Conservation (phyloP, 2,888 invertebrate species). For the Heteromurus nitidus region DNA sequence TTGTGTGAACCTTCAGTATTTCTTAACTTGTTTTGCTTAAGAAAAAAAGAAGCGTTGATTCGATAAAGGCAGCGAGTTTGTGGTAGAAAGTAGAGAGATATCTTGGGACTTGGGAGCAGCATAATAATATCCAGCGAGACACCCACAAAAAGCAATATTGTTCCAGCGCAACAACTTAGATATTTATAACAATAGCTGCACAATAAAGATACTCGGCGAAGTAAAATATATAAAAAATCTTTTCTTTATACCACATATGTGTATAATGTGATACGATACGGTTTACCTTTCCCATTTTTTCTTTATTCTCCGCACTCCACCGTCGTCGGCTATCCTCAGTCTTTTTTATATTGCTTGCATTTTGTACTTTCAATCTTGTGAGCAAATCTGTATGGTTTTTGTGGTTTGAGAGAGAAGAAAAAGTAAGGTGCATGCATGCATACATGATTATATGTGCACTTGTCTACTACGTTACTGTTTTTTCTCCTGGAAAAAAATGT, state of each 20-base stretch:
- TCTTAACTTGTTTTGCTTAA: neutral
- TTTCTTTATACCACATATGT: too few relatives aligned
- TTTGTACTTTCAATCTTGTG: slow-evolving; percentile 29
- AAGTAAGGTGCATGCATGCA: slow-evolving; percentile 27
- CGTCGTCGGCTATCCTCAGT: neutral
- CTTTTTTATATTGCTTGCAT: neutral
- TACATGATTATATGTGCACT: slow-evolving; percentile 16
- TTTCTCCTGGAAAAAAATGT: neutral
- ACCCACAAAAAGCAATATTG: slow-evolving; percentile 21
- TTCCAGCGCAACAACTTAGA: slow-evolving; percentile 1
- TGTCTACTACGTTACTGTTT: neutral
- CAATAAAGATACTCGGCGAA: slow-evolving; percentile 17
- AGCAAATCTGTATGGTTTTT: slow-evolving; percentile 35
- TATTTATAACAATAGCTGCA: slow-evolving; percentile 20
- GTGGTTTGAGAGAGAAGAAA: slow-evolving; percentile 2
- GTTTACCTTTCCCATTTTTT: neutral
- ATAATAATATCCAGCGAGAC: neutral
- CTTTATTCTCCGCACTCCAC: neutral
- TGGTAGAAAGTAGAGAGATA: neutral
- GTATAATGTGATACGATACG: slow-evolving; percentile 3
- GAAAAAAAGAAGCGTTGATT: slow-evolving; percentile 14
- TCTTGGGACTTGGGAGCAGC: neutral
- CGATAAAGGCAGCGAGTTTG: slow-evolving; percentile 38
- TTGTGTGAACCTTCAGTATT: neutral
- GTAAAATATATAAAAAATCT: too few relatives aligned